Evolutionary conservation across 2,113 vertebrate species (phyloP), one percentile per base, ranked within the genome.

Genomic region (Notiomystis cincta): DNA sequence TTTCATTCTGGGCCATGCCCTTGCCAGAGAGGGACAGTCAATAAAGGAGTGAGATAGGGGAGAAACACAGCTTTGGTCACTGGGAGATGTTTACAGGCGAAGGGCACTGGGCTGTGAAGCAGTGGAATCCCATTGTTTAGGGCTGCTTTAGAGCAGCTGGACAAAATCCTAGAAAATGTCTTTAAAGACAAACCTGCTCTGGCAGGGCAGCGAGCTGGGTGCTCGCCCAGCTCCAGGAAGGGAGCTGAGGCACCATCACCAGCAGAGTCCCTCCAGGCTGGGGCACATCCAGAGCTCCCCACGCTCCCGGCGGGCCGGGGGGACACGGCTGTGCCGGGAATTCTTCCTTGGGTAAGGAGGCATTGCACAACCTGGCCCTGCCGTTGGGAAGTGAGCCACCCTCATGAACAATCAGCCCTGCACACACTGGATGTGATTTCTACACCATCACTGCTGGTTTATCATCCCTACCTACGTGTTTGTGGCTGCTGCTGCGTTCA

Each of bases 161-260:
- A 84, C 48, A 60, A 60, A 87, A 87, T 94, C 93, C 89, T 95
- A 61, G 89, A 89, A 96, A 94, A 93, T 0, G 44, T 87, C 96
- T 83, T 91, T 82, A 37, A 92, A 92, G 86, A 92, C 90, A 90
- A 92, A 95, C 93, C 93, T 96, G 93, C 1, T 0, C 73, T 93
- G 90, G 72, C 96, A 89, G 73, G 48, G 77, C 42, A 45, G 76
- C 0, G 11, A 81, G 66, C 65, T 47, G 67, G 85, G 64, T 38
- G 75, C 44, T 33, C 5, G 25, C 90, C 69, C 78, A 72, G 58
- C 82, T 81, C 44, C 76, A 28, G 28, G 56, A 89, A 40, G 21
- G 47, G 25, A 65, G 65, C 44, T 4, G 23, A 78, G 90, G 89
- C 84, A 73, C 50, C 10, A 3, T 75, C 4, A 3, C 66, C 71